Conservation (phyloP, 2,888 invertebrate species). For the Clivina fossor region DNA sequence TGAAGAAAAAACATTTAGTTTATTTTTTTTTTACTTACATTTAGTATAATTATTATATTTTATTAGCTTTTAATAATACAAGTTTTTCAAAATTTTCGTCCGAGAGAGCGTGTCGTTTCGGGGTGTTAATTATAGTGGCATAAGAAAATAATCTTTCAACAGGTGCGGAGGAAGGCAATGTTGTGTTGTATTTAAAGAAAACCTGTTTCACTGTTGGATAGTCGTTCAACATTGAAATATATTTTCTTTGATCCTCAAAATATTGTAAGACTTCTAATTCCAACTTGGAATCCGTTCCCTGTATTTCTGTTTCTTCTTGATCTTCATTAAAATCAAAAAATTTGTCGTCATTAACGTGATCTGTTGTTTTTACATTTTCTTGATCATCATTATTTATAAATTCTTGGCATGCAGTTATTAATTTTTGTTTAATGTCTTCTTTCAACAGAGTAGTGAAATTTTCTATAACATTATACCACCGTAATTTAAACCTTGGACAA, state of each 20-base stretch:
- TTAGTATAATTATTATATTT: slow-evolving; percentile 1
- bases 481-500: slow-evolving; percentile 1
- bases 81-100: slow-evolving; percentile 9
- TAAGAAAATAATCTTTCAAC: slow-evolving; percentile 8
- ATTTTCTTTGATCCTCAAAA: slow-evolving; percentile 1
- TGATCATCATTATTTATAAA: background rate
- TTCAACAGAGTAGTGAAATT: background rate
- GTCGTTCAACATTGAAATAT: background rate
- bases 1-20: too few relatives aligned
- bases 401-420: slow-evolving; percentile 2
- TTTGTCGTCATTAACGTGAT: background rate
- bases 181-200: background rate
- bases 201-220: slow-evolving; percentile 9
- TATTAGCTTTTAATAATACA: slow-evolving; percentile 5
- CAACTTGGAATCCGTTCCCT: background rate
- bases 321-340: slow-evolving; percentile 12
- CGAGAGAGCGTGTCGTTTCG: background rate
- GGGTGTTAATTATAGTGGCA: slow-evolving; percentile 1
- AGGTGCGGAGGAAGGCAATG: background rate
- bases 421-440: slow-evolving; percentile 1
- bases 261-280: slow-evolving; percentile 12
- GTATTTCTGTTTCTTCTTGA: background rate
- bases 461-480: background rate
- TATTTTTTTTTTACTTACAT: too few relatives aligned
- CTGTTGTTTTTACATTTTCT: background rate